Base-by-base conservation (phyloP, 2,888 invertebrate species). In the Tachina fera region DNA sequence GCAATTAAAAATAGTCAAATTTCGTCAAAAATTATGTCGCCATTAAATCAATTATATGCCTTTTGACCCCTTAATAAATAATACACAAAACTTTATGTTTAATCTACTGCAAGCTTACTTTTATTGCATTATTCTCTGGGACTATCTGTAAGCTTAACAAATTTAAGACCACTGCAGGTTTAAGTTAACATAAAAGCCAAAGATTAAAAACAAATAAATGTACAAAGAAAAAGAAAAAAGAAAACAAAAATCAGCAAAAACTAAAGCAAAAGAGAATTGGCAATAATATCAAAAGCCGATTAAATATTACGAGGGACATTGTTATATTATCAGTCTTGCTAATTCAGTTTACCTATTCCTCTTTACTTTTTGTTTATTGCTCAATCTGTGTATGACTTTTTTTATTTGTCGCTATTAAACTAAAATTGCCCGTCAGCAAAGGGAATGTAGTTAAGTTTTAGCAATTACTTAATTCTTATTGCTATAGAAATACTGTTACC, bases 151-250 rank as follows among this genome's bases (percentile, higher is more conserved):
- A 67, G 43, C 51, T 13, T 8, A 58, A 51, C 39, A 75, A 75
- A 53, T 75, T 53, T 39, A 14, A 60, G 60, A 58, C 11, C 39
- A 45, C 65, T 65, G 22, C 43, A 53, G 53, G 43, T 13, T 67
- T 56, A 58, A 9, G 10, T 4, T 13, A 39, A 58, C 16, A 47
- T 47, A 39, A 56, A 13, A 47, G 31, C n/a, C 6, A 19, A 47
- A 31, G 13, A 47, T 16, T 11, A 13, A 31, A 56, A 67, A 39
- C 9, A 53, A 0, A 53, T 9, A 56, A 47, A 45, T 5, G 5
- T 22, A 45, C 3, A 6, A n/a, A 22, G 10, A 39, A 47, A 47
- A 41, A 31, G 6, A n/a, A 47, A 22, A 43, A 14, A n/a, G 19
- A 39, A 13, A n/a, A 9, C n/a, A 14, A 14, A 63, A 19, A 16